These are phyloP conservation scores for Sepioteuthis lessoniana DNA, from an alignment of 2,888 invertebrate species.

Conservation along the genomic window DNA sequence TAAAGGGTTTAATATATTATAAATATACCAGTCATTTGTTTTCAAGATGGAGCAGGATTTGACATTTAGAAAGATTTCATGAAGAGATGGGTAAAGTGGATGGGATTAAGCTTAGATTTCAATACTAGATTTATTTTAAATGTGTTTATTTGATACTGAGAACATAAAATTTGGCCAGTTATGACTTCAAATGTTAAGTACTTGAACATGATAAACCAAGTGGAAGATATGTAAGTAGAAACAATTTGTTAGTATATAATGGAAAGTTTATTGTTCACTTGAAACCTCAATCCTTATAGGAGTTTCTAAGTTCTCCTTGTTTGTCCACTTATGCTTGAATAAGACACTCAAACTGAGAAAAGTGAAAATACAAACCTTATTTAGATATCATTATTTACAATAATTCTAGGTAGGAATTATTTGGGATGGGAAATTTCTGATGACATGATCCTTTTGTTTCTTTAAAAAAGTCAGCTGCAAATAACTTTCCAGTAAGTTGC, in stretches of 20 bases:
- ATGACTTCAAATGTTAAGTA: neutral
- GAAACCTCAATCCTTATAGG: neutral
- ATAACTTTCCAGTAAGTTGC: no score
- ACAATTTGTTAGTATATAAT: neutral
- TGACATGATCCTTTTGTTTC: no score
- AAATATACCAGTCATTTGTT: neutral
- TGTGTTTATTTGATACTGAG: neutral
- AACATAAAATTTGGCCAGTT: neutral
- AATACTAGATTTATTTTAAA: no score
- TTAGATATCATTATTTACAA: neutral
- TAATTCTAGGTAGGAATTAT: neutral
- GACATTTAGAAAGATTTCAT: neutral
- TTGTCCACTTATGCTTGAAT: neutral
- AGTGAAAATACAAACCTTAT: neutral
- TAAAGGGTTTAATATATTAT: neutral
- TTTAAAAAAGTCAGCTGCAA: no score
- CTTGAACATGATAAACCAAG: neutral
- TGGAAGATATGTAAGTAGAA: neutral
- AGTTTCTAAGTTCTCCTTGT: neutral
- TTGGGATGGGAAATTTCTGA: no score
- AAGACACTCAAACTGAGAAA: neutral
- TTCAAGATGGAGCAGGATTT: neutral
- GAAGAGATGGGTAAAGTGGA: neutral
- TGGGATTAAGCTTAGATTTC: neutral
- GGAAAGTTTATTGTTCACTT: neutral